Conservation (phyloP, 92 coral and sea anemone genomes). For the Porites lobata region DNA sequence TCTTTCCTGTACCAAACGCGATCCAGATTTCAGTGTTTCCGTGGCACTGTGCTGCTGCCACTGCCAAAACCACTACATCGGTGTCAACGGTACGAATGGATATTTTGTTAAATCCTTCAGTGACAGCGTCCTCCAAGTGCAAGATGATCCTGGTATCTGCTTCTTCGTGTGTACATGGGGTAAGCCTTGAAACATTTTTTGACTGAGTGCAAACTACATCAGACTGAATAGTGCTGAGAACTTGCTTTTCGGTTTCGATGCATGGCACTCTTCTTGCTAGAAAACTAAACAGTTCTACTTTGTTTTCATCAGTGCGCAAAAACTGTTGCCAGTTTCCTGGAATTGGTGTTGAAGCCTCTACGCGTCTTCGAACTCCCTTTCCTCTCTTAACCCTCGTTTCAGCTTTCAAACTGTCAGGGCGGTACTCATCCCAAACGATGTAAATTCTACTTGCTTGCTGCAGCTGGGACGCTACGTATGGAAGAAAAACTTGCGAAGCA, state of each 20-base stretch:
- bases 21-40: slow-evolving; percentile 57
- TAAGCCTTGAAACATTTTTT: neutral
- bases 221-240: slow-evolving; percentile 2
- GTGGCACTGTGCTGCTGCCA: slow-evolving; percentile 14
- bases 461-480: slow-evolving; percentile 51
- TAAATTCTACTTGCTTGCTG: slow-evolving; percentile 50
- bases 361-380: slow-evolving; percentile 47
- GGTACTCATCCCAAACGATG: slow-evolving; percentile 56
- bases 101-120: slow-evolving; percentile 44
- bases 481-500: too few species aligned
- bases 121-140: slow-evolving; percentile 53
- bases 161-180: slow-evolving; percentile 59
- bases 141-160: slow-evolving; percentile 70
- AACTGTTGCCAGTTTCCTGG: slow-evolving; percentile 51
- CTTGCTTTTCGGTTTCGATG: slow-evolving; percentile 21
- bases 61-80: slow-evolving; percentile 61
- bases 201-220: neutral
- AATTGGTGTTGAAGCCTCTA: slow-evolving; percentile 36
- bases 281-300: slow-evolving; percentile 34
- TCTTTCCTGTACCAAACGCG: slow-evolving; percentile 60
- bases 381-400: slow-evolving; percentile 55
- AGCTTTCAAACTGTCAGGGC: slow-evolving; percentile 52
- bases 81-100: slow-evolving; percentile 67
- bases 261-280: slow-evolving; percentile 21
- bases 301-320: slow-evolving; percentile 27